Conservation (phyloP, 2,888 invertebrate species). For the Lasioglossum figueresi region DNA sequence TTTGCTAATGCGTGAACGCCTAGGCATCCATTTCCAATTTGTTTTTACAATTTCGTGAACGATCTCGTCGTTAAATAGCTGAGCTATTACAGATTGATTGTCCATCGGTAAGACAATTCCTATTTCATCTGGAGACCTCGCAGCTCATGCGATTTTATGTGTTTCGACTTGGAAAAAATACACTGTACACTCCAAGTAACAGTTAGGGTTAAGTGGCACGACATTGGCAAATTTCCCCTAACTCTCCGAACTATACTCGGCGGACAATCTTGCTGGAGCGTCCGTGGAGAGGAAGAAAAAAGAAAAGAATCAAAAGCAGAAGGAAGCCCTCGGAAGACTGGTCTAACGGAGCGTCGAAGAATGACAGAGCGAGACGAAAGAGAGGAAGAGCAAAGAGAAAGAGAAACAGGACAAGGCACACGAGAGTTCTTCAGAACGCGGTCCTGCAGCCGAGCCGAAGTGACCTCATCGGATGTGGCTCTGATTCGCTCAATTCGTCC, state of each 20-base stretch:
- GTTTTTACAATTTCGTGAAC: background rate
- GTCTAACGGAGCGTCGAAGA: slow-evolving; percentile 23
- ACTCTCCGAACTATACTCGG: background rate
- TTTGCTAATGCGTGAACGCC: too few species aligned
- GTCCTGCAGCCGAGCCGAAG: slow-evolving; percentile 71
- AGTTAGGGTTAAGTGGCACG: background rate
- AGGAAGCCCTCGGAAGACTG: slow-evolving; percentile 10
- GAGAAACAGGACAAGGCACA: slow-evolving; percentile 33
- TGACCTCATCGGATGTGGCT: slow-evolving; percentile 83
- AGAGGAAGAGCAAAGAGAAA: background rate
- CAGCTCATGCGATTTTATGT: background rate
- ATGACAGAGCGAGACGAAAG: background rate
- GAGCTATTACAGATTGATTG: background rate
- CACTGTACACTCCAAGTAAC: too few species aligned
- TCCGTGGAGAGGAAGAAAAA: background rate
- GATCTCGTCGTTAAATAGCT: background rate
- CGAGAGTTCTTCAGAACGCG: slow-evolving; percentile 39
- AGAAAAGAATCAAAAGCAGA: background rate
- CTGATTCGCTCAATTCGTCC: slow-evolving; percentile 83
- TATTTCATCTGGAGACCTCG: too few species aligned
- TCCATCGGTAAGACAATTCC: background rate
- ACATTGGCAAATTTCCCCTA: background rate
- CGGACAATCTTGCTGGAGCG: background rate
- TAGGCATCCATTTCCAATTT: too few species aligned
- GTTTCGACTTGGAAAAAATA: too few species aligned